A percentile compares a stretch with the other conserved stretches of the same genome.
Conservation (phyloP, 1,140 invertebrate species). For the Drosophila mayri region DNA sequence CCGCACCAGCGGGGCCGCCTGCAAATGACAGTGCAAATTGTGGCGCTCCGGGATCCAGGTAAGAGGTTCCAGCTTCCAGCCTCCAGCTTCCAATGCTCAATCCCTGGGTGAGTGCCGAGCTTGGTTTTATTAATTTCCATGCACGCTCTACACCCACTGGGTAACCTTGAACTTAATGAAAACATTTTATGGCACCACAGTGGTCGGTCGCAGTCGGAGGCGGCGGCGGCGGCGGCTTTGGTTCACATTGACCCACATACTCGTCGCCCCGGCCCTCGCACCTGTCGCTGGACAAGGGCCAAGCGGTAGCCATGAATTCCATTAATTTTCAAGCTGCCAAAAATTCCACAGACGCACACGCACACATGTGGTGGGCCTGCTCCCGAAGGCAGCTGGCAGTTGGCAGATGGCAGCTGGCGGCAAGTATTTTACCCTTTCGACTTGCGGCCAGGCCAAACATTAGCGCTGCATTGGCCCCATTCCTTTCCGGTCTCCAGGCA, state of each 20-base stretch:
- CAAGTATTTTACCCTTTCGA: conserved; percentile 76
- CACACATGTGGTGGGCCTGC: conserved; percentile 32
- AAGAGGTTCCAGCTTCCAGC: conserved; percentile 10
- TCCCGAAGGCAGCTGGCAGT: conserved; percentile 34
- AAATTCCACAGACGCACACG: conserved; percentile 63
- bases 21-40: conserved; percentile 69
- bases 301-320: conserved; percentile 79
- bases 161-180: conserved; percentile 81
- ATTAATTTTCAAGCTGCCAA: conserved; percentile 82
- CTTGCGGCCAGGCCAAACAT: conserved; percentile 57
- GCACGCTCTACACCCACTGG: conserved; percentile 40
- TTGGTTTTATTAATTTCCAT: conserved; percentile 71
- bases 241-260: conserved; percentile 66
- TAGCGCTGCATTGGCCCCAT: conserved; percentile 68
- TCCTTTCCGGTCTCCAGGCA: conserved; percentile 50
- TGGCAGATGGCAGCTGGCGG: conserved; percentile 50
- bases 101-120: conserved; percentile 12
- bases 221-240: not conserved
- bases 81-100: conserved; percentile 2
- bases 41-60: conserved; percentile 21
- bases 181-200: conserved; percentile 75
- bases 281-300: conserved; percentile 59
- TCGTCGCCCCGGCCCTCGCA: conserved; percentile 1
- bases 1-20: conserved; percentile 13
- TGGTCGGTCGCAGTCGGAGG: conserved; percentile 31